Percentiles rank a stretch among this genome's conserved stretches.
phyloP scores from a whole-genome alignment of 2,797 vertebrate genomes.

The Peromyscus nudipes region DNA sequence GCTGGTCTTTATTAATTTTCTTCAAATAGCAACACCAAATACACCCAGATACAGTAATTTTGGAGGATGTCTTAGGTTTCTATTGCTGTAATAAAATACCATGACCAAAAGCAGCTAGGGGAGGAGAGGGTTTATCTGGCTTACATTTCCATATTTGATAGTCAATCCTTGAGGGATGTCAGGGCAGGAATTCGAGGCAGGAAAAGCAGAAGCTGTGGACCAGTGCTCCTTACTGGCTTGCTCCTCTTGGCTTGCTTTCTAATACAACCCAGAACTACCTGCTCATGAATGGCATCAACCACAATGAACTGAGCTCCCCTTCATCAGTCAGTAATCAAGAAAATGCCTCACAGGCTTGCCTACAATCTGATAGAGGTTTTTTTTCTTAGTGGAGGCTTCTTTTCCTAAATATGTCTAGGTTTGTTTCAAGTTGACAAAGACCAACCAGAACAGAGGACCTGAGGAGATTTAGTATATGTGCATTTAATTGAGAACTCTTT shows the following conservation, averaged over 20 bases:
- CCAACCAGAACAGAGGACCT: neutral
- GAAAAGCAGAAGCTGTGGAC: neutral
- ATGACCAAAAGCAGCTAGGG: neutral
- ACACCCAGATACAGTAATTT: neutral
- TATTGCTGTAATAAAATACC: neutral
- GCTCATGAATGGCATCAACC: neutral
- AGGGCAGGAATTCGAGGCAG: neutral
- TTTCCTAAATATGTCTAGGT: neutral
- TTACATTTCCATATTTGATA: neutral
- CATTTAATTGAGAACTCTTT: conserved; percentile 6
- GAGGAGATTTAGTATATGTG: neutral
- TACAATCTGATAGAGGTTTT: neutral
- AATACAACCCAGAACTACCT: neutral
- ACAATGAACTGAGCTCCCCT: neutral
- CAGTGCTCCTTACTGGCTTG: neutral
- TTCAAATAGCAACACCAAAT: neutral
- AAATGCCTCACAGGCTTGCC: neutral
- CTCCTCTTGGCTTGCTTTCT: neutral
- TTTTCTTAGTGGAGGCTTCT: neutral
- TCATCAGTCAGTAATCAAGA: neutral
- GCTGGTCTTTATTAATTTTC: neutral
- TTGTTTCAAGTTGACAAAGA: neutral
- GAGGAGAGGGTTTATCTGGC: neutral
- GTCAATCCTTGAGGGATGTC: neutral
- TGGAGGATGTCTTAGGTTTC: neutral